These are phyloP conservation scores for Puntigrus tetrazona DNA, from an alignment of 2,113 vertebrate genomes.

Conservation along the genomic window DNA sequence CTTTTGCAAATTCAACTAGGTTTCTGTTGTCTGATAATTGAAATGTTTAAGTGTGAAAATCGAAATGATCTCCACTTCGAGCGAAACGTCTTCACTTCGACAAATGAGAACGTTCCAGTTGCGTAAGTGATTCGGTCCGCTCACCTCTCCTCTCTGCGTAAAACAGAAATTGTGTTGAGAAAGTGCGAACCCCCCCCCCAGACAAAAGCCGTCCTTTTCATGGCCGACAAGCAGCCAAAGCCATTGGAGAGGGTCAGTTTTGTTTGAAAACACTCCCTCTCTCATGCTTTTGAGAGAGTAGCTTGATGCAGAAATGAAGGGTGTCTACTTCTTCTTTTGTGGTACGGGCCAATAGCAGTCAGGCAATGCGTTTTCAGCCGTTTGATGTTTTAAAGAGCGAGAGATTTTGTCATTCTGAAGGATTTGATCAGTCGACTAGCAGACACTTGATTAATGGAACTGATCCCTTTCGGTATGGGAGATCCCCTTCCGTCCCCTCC, in stretches of 20 bases:
- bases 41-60: constrained; percentile 58
- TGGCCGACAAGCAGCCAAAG: constrained; percentile 60
- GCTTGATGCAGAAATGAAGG: constrained; percentile 38
- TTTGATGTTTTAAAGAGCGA: constrained; percentile 40
- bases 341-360: not conserved
- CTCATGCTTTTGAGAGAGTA: constrained; percentile 46
- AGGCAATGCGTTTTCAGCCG: not conserved
- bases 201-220: constrained; percentile 60
- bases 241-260: constrained; percentile 68
- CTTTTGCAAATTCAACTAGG: constrained; percentile 57
- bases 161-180: constrained; percentile 28
- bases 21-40: constrained; percentile 64
- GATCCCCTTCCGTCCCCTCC: constrained; percentile 56
- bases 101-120: constrained; percentile 59
- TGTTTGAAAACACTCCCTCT: constrained; percentile 70
- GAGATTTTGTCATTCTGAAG: constrained; percentile 35
- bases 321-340: constrained; percentile 25
- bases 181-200: constrained; percentile 36
- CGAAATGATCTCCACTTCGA: constrained; percentile 49
- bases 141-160: constrained; percentile 29
- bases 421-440: constrained; percentile 53
- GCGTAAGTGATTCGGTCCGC: constrained; percentile 35
- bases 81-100: constrained; percentile 33
- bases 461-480: constrained; percentile 62
- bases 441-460: constrained; percentile 68